Base-by-base conservation (phyloP, 2,113 vertebrate genomes). In the Rutilus rutilus region DNA sequence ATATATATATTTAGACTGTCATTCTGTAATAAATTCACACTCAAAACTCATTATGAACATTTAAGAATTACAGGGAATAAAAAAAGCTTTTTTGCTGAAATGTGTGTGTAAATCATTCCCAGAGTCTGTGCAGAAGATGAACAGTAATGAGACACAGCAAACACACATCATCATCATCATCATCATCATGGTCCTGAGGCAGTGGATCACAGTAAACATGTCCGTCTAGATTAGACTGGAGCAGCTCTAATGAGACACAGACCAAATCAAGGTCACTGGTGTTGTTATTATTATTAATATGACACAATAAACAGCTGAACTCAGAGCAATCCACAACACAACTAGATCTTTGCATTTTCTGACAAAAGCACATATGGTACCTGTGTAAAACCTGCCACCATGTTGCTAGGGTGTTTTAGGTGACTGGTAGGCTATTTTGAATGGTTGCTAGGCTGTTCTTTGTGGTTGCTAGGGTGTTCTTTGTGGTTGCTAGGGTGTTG, bases 191-290 rank as follows among this genome's bases (percentile, higher is more conserved):
- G 15, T 39, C 75, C 30, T 47, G 65, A 42, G 86, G 78, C 62
- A 77, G 30, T 59, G 76, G 54, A 78, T 64, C 42, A 67, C 30
- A n/a, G 76, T 45, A n/a, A 90, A 84, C 82, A 84, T 75, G 82
- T 84, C 54, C 7, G 4, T 75, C 82, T 36, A 2, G 76, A 78
- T 78, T 78, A 78, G 21, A 39, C 52, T 59, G 71, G 30, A 36
- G 76, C 19, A 36, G 76, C 50, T 23, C 76, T 59, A 78, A 36
- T 57, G 76, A 78, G 30, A 57, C 50, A 42, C 42, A 42, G 42
- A 39, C 39, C 39, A 39, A 1, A 74, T 5, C 25, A 65, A 11
- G 59, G 59, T 62, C n/a, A n/a, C 47, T 50, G 12, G 3, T 50
- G 12, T 50, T 15, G 4, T 15, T 50, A 15, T 50, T 50, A 50